Evolutionary conservation across 2,888 invertebrate genomes (phyloP), one percentile per base, ranked within the genome.

Genomic region (Orchesellides sinensis): DNA sequence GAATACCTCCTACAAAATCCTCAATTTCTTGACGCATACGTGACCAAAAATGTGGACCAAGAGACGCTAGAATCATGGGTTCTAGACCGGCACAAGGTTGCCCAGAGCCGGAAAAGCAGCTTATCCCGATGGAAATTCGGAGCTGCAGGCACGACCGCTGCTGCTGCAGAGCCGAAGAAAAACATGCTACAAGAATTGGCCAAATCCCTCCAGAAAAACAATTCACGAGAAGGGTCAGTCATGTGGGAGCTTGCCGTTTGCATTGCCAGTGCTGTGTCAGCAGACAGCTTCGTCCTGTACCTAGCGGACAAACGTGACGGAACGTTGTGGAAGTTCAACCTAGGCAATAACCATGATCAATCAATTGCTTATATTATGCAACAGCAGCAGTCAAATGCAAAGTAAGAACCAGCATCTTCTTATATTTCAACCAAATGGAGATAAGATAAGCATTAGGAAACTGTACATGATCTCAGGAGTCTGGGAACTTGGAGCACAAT

Each of bases 41-140:
- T 95, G 8, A 90, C 92, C 88, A 92, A 93, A 23, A 92, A 93
- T 82, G 92, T 95, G 17, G 92, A 93, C 65, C 89, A 92, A 73
- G 93, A 93, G 81, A 92, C 92, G 66, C 88, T 95, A 69, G 93
- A 94, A 89, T 90, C 92, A 74, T 94, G 94, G 94, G 91, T 94
- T 85, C 91, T 92, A 23, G 91, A 92, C 63, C 90, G 92, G 79
- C 92, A 92, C 2, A 92, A 92, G 87, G 90, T 91, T 54, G 89
- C 91, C 47, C 91, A 91, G 87, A 91, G 90, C 14, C 89, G 92
- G 68, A 92, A 92, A 88, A 92, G 92, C 0, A 92, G 92, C 88
- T 89, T 92, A 2, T 92, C 92, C 1, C 89, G 91, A 79, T 90
- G 89, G 90, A 90, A 90, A 73, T 86, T 83, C 47, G 86, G 86